phyloP scores from a whole-genome alignment of 2,797 vertebrate species.

The Paratrypauchen microcephalus region DNA sequence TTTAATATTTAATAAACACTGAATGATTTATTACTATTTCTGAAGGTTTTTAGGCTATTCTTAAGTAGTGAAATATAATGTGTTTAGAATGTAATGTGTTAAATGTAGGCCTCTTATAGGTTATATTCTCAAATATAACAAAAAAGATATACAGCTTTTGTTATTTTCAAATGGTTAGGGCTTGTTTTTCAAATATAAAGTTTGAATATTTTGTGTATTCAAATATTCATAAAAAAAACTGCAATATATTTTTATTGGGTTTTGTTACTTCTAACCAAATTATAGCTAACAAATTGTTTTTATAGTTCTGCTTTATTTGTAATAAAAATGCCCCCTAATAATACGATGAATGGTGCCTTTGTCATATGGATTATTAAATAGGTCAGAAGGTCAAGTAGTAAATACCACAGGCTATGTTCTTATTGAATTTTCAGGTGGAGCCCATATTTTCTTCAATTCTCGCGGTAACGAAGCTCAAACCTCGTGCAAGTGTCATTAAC shows the following conservation, averaged over 20 bases:
- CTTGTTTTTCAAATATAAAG: not conserved
- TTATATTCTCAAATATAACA: no score
- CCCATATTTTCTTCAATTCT: not conserved
- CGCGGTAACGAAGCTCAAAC: constrained; percentile 7
- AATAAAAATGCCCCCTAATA: not conserved
- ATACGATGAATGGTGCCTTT: not conserved
- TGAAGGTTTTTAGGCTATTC: not conserved
- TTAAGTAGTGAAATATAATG: no score
- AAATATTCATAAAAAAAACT: not conserved
- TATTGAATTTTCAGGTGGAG: constrained; percentile 15
- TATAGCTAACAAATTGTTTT: not conserved
- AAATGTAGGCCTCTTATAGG: no score
- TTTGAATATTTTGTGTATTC: not conserved
- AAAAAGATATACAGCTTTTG: not conserved
- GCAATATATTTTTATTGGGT: not conserved
- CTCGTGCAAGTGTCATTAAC: constrained; percentile 28
- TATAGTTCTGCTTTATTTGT: not conserved
- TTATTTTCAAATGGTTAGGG: not conserved
- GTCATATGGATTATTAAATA: constrained; percentile 12
- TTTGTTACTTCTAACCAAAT: not conserved
- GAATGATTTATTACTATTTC: not conserved
- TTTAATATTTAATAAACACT: not conserved
- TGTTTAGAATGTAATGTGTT: no score
- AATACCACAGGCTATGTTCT: constrained; percentile 16
- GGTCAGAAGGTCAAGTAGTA: constrained; percentile 18